Evolutionary conservation across 2,797 vertebrate species (phyloP).

Genomic region (Rhodeus uyekii): DNA sequence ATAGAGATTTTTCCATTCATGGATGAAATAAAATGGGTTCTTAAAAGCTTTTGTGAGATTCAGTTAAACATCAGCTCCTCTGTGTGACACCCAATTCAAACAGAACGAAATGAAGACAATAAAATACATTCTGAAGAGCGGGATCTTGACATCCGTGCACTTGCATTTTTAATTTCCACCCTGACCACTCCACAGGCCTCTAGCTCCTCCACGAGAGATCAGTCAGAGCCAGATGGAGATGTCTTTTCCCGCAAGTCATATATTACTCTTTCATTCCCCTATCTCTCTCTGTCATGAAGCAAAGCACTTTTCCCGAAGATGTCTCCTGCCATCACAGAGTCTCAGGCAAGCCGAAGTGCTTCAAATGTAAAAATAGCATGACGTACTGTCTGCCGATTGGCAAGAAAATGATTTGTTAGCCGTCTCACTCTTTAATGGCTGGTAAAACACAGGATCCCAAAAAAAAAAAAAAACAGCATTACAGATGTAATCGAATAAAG

Average conservation of each 20-base stretch:
- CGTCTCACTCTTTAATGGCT: conserved; percentile 18
- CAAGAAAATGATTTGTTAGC: conserved; percentile 36
- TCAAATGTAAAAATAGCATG: conserved; percentile 41
- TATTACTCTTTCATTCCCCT: conserved; percentile 36
- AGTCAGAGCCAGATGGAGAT: conserved; percentile 47
- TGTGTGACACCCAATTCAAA: background rate
- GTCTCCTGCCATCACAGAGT: conserved; percentile 3
- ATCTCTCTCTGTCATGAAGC: conserved; percentile 26
- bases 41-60: background rate
- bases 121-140: conserved; percentile 34
- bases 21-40: background rate
- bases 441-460: background rate
- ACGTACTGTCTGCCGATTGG: conserved; percentile 39
- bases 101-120: background rate
- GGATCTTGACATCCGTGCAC: conserved; percentile 14
- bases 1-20: background rate
- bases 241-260: conserved; percentile 40
- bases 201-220: conserved; percentile 35
- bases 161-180: conserved; percentile 45
- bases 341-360: background rate
- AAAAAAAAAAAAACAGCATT: conserved; percentile 8
- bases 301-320: conserved; percentile 32
- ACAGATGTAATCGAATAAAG: conserved; percentile 53
- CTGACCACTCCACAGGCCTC: conserved; percentile 17
- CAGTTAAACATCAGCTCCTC: background rate